Evolutionary conservation across 2,797 vertebrate genomes (phyloP), one percentile per base, ranked within the genome.

Genomic region (Cossypha niveicapilla): DNA sequence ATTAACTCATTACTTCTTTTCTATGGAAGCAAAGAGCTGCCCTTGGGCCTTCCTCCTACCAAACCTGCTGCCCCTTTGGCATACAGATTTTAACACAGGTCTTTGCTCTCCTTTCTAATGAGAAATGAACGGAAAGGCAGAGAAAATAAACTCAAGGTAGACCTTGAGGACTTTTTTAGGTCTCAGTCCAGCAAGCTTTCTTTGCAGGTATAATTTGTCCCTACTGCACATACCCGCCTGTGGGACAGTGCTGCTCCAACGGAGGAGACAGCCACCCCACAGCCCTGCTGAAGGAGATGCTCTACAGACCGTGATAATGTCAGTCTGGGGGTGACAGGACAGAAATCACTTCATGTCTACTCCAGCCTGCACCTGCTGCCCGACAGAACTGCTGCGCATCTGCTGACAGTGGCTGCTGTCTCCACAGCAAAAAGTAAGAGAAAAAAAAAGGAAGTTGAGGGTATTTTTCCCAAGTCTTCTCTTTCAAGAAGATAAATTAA

Each of bases 191-290:
- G 9, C 10, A 30, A 60, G 25, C 11, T 35, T 63, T 45, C 37
- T 92, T 39, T 22, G 30, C n/a, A 47, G 0, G 0, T 72, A 16
- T 17, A 9, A 56, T 28, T 63, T 77, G 70, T 48, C 23, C 44
- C 47, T 30, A 12, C 28, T 56, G 50, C 0, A 0, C 6, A 8
- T 35, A 41, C 19, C n/a, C 0, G 0, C 34, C 30, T 11, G 44
- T 0, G 0, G 44, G 35, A 68, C 45, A 72, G 32, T 1, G 56
- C 60, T 90, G 48, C 62, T 57, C 0, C 0, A 18, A 39, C 41
- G 41, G 58, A 92, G 41, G 27, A 82, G 71, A 48, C 9, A 30
- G 78, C 74, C 90, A 94, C 57, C 93, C 88, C 22, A 23, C 44
- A 62, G 50, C 18, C 48, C 14, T 1, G 1, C 32, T 1, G 2